Evolutionary conservation across 2,888 invertebrate species (phyloP).

Genomic region (Tenthredo mesomela): DNA sequence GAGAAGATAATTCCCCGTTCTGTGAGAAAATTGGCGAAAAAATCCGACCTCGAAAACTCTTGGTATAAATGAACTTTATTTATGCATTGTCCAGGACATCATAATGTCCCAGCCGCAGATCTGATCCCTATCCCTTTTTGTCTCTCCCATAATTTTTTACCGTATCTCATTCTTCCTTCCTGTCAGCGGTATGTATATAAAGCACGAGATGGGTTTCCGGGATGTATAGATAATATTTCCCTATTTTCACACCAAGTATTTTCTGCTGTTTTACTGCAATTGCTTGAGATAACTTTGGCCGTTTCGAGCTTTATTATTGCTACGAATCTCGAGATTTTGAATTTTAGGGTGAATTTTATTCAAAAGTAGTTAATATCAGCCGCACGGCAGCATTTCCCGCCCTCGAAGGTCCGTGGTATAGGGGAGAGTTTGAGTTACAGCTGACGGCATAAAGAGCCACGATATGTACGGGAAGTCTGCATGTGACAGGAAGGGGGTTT

Average conservation of each 20-base stretch:
- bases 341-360: constrained; percentile 14
- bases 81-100: constrained; percentile 9
- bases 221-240: neutral
- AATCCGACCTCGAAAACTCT: constrained; percentile 22
- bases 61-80: constrained; percentile 16
- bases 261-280: neutral
- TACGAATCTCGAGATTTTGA: constrained; percentile 7
- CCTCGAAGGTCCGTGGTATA: constrained; percentile 14
- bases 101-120: neutral
- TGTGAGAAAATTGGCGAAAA: neutral
- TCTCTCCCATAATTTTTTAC: neutral
- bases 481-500: constrained; percentile 38
- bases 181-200: neutral
- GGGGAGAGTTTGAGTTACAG: constrained; percentile 52
- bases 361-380: constrained; percentile 34
- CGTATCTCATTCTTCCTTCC: neutral
- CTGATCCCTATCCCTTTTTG: constrained; percentile 1
- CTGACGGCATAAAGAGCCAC: constrained; percentile 55
- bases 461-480: constrained; percentile 56
- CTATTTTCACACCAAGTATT: neutral
- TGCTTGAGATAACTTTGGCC: neutral
- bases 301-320: constrained; percentile 6
- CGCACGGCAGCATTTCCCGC: constrained; percentile 14
- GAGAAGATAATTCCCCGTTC: constrained; percentile 10
- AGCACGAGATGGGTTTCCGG: neutral